Conservation (phyloP, 2,113 vertebrate genomes). For the Corythornis vintsioides region DNA sequence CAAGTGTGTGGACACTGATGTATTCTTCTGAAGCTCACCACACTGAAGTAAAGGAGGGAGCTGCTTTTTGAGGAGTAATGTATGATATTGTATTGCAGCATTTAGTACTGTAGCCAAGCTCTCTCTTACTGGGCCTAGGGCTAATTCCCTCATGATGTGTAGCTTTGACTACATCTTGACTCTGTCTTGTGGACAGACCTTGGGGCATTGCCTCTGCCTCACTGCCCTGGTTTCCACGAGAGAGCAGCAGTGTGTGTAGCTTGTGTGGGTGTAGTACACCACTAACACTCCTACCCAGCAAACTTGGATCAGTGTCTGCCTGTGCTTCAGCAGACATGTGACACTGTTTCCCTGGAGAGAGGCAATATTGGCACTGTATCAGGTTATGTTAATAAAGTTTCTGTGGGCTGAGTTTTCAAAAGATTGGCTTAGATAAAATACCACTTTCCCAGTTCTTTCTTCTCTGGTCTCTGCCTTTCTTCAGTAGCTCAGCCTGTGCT, state of each 20-base stretch:
- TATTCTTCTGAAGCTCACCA: not conserved
- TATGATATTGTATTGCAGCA: not conserved
- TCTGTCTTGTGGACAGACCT: not conserved
- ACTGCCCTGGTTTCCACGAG: not conserved
- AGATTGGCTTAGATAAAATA: not conserved
- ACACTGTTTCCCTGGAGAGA: not conserved
- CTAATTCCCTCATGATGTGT: not conserved
- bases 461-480: not conserved
- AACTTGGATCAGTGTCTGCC: not conserved
- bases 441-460: not conserved
- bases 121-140: not conserved
- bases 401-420: not conserved
- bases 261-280: not conserved
- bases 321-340: accelerated
- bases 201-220: not conserved
- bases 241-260: not conserved
- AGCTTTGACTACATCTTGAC: not conserved
- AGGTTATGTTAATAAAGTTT: not conserved
- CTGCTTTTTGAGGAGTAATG: not conserved
- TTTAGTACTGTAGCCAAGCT: not conserved
- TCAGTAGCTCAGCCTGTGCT: not conserved
- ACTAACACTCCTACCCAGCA: not conserved
- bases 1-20: not conserved
- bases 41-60: not conserved
- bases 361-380: not conserved